phyloP scores from a whole-genome alignment of 2,888 invertebrate genomes.

The Dusona sp. region DNA sequence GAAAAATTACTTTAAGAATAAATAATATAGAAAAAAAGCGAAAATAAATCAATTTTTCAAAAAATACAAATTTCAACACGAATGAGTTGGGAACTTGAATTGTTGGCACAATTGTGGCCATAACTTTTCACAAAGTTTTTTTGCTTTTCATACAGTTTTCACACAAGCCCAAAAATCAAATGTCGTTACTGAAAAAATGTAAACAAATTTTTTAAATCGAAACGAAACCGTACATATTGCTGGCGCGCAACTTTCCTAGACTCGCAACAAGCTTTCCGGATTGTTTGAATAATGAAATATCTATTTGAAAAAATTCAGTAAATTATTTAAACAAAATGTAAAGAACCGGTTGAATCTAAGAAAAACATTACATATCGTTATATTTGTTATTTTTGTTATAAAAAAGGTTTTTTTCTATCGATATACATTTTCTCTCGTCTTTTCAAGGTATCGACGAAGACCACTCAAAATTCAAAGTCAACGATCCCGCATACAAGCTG shows the following conservation, averaged over 20 bases:
- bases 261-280: too few relatives aligned
- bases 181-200: not conserved
- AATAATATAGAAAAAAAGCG: not conserved
- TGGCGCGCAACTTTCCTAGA: too few relatives aligned
- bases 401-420: too few relatives aligned
- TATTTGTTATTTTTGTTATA: too few relatives aligned
- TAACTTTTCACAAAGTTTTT: not conserved
- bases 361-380: too few relatives aligned
- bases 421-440: not conserved
- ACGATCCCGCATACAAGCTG: conserved; percentile 72
- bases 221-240: not conserved
- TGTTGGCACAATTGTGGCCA: not conserved
- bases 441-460: conserved; percentile 78
- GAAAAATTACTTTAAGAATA: not conserved
- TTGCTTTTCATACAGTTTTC: too few relatives aligned
- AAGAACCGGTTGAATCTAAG: too few relatives aligned
- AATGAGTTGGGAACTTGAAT: too few relatives aligned
- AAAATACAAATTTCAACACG: not conserved
- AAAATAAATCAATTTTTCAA: not conserved
- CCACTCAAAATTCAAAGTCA: conserved; percentile 76
- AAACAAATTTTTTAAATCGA: not conserved
- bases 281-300: too few relatives aligned
- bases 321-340: too few relatives aligned
- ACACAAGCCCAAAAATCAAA: not conserved
- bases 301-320: too few relatives aligned